Evolutionary conservation across 2,888 invertebrate species (phyloP), one percentile per base, ranked within the genome.

Genomic region (Heteromurus nitidus): DNA sequence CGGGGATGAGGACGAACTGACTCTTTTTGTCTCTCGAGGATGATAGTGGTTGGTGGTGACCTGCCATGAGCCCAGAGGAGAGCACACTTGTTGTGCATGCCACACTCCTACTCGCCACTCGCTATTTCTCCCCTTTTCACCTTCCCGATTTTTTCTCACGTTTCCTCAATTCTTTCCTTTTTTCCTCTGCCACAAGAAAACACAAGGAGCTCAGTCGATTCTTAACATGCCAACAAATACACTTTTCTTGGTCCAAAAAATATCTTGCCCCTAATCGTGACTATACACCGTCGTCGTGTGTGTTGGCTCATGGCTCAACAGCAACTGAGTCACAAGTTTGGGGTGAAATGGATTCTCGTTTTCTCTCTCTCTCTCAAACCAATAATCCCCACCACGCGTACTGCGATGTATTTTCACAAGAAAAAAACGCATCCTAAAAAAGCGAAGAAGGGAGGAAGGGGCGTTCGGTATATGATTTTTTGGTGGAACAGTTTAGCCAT

Each of bases 271-370:
- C n/a, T n/a, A n/a, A n/a, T n/a, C n/a, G n/a, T n/a, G n/a, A n/a
- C n/a, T n/a, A n/a, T n/a, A n/a, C n/a, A n/a, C 30, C 36, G 28
- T n/a, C n/a, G n/a, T n/a, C n/a, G n/a, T n/a, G n/a, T n/a, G n/a
- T 36, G 36, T 36, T 18, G 60, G 13, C 9, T 31, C 42, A 42
- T 28, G 18, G 65, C 65, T 67, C 24, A 65, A 24, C 22, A 53
- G 31, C 65, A 55, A 75, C 75, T 75, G 75, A 75, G 30, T 67
- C 28, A 50, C 50, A 50, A 53, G 18, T 18, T 75, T 75, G 75
- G 75, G 75, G 75, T 75, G 75, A 75, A 53, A 11, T 75, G 75
- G 55, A 36, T 47, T 68, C 50, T 50, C 44, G 50, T 53, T 16
- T 47, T 47, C 13, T 36, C 13, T 13, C 36, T 36, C 36, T 36